Conservation (phyloP, 2,113 vertebrate genomes). For the Mesitornis unicolor region DNA sequence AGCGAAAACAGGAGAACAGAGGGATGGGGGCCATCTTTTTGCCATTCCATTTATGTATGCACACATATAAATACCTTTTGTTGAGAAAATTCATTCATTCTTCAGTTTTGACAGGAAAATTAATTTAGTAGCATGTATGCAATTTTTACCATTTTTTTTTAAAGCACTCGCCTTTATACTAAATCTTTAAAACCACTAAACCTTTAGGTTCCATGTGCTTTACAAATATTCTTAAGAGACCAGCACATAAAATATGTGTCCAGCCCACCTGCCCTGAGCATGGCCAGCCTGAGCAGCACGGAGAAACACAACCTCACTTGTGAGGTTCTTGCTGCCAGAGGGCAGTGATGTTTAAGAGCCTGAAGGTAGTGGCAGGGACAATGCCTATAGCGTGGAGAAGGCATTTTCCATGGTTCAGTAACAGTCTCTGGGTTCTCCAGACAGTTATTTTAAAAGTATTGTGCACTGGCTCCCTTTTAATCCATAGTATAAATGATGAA, state of each 20-base stretch:
- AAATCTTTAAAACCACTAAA: neutral
- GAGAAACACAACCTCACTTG: neutral
- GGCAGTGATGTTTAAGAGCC: neutral
- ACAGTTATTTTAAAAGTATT: neutral
- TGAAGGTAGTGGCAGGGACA: neutral
- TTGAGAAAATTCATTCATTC: neutral
- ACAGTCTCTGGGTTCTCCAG: neutral
- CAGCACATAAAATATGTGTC: neutral
- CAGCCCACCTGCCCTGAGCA: neutral
- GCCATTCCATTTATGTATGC: neutral
- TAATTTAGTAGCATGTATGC: neutral
- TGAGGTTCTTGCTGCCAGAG: neutral
- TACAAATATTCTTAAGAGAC: neutral
- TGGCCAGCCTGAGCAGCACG: neutral
- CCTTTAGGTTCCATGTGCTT: neutral
- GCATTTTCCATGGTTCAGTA: neutral
- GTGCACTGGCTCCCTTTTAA: neutral
- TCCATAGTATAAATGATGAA: rapidly evolving
- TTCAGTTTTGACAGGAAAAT: neutral
- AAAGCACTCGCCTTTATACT: neutral
- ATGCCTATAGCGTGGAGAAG: neutral
- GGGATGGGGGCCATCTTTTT: neutral
- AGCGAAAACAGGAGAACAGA: neutral
- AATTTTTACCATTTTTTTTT: neutral
- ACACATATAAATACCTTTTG: neutral